Evolutionary conservation across 2,113 vertebrate genomes (phyloP).

Genomic region (Bubo blakistoni): DNA sequence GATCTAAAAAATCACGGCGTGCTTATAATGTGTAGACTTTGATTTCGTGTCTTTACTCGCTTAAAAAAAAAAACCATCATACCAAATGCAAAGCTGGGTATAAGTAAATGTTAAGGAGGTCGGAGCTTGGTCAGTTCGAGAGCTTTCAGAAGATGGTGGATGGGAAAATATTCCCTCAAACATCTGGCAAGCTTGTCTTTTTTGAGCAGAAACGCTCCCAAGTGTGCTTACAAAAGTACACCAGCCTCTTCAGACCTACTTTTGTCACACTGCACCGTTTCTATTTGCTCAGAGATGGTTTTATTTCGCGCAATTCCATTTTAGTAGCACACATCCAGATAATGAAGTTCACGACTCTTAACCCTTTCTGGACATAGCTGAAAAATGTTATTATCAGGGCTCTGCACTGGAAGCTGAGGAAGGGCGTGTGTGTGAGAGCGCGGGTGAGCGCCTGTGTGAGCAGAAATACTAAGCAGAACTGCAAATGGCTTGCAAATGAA

Average conservation of each 20-base stretch:
- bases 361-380: slow-evolving; percentile 28
- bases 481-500: slow-evolving; percentile 64
- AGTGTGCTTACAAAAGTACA: not conserved
- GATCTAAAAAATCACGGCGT: slow-evolving; percentile 28
- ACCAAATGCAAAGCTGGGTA: not conserved
- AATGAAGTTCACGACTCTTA: slow-evolving; percentile 50
- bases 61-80: not conserved
- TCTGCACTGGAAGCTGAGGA: not conserved
- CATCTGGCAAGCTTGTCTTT: not conserved
- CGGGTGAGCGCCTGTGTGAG: not conserved
- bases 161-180: not conserved
- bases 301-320: slow-evolving; percentile 56
- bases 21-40: not conserved
- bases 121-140: not conserved
- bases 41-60: not conserved
- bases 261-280: not conserved
- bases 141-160: slow-evolving; percentile 18
- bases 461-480: not conserved
- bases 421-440: not conserved
- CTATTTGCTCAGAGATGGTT: slow-evolving; percentile 44
- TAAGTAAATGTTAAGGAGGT: not conserved
- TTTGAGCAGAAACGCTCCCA: not conserved
- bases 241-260: not conserved
- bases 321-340: slow-evolving; percentile 34
- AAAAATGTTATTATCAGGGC: slow-evolving; percentile 5